These are phyloP conservation scores for Biston betularia DNA, from an alignment of 2,888 invertebrate species.

Conservation along the genomic window DNA sequence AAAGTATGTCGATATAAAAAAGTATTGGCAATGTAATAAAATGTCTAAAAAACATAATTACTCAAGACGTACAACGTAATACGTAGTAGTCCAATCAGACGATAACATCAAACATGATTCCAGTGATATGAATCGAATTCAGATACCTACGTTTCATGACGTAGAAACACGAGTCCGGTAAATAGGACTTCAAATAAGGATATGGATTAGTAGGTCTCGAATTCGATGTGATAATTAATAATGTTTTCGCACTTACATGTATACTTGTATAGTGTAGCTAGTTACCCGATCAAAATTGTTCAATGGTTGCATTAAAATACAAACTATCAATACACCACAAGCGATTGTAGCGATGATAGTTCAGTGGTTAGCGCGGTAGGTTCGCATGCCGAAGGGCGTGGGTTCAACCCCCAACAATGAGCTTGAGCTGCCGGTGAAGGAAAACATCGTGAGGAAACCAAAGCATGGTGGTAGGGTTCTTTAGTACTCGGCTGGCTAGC, in stretches of 20 bases:
- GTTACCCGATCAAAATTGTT: not conserved
- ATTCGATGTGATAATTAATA: slow-evolving; percentile 13
- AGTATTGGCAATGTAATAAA: too few relatives aligned
- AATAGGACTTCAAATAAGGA: slow-evolving; percentile 25
- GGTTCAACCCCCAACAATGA: too few relatives aligned
- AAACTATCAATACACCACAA: not conserved
- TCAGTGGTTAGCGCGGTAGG: too few relatives aligned
- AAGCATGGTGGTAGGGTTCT: too few relatives aligned
- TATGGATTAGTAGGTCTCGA: slow-evolving; percentile 24
- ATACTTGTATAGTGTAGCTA: not conserved
- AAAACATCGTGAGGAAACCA: too few relatives aligned
- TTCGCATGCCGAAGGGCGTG: too few relatives aligned
- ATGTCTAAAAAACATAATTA: too few relatives aligned
- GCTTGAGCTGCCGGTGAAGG: too few relatives aligned
- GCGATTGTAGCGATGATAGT: too few relatives aligned
- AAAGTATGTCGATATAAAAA: too few relatives aligned
- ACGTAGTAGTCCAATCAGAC: slow-evolving; percentile 15
- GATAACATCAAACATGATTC: slow-evolving; percentile 18
- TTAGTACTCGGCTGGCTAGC: too few relatives aligned
- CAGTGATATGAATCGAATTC: not conserved
- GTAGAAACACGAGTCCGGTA: slow-evolving; percentile 10
- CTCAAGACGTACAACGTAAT: not conserved
- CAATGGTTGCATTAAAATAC: not conserved
- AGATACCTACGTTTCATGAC: slow-evolving; percentile 1
- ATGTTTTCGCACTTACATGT: slow-evolving; percentile 9